Conservation (phyloP, 2,888 invertebrate genomes). For the Gnatocerus cornutus region DNA sequence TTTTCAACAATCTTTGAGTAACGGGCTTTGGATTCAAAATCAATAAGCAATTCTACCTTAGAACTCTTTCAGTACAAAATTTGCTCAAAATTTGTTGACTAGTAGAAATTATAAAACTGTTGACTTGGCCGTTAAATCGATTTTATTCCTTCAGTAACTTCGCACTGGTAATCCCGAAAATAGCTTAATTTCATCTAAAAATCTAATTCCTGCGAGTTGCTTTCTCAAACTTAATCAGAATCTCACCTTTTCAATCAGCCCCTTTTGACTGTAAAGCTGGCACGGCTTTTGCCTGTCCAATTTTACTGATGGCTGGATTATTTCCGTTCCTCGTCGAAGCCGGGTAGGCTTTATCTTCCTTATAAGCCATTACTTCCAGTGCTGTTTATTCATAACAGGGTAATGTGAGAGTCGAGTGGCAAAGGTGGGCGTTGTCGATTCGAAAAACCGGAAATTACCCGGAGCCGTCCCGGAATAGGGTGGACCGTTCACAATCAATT, state of each 20-base stretch:
- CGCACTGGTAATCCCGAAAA: too few species aligned
- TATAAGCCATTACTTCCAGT: slow-evolving; percentile 9
- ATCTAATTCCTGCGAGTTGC: too few species aligned
- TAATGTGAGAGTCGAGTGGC: slow-evolving; percentile 15
- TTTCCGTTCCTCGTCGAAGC: slow-evolving; percentile 19
- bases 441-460: slow-evolving; percentile 42
- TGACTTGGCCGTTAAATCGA: too few species aligned
- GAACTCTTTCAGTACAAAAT: too few species aligned
- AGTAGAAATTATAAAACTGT: too few species aligned
- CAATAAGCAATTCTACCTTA: too few species aligned
- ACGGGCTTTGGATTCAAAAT: too few species aligned
- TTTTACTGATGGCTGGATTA: slow-evolving; percentile 32
- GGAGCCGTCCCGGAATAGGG: slow-evolving; percentile 21
- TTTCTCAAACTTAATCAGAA: too few species aligned
- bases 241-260: slow-evolving; percentile 2
- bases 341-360: slow-evolving; percentile 14
- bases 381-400: slow-evolving; percentile 38
- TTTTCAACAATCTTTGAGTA: too few species aligned
- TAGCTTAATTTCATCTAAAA: too few species aligned
- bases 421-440: slow-evolving; percentile 40
- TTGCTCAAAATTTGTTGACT: too few species aligned
- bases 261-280: slow-evolving; percentile 17
- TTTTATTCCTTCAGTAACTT: too few species aligned
- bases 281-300: slow-evolving; percentile 19
- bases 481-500: slow-evolving; percentile 43